A percentile compares a stretch with the other conserved stretches of the same genome.
Conservation (phyloP, 2,888 invertebrate species). For the Erebia epiphron region DNA sequence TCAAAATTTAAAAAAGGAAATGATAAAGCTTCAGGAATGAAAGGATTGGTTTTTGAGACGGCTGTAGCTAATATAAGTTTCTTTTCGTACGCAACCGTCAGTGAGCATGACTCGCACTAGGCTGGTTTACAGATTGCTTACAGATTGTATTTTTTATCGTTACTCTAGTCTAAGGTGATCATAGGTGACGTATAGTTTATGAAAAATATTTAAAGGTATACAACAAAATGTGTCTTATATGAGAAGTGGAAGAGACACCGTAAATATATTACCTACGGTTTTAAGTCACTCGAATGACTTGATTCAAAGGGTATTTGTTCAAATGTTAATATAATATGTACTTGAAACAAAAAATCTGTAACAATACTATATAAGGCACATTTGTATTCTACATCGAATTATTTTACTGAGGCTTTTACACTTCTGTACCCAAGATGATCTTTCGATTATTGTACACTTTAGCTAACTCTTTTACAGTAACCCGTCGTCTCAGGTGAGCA, state of each 20-base stretch:
- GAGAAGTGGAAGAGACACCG: slow-evolving; percentile 2
- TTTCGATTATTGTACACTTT: slow-evolving; percentile 13
- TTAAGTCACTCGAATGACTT: slow-evolving; percentile 3
- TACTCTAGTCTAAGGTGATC: neutral
- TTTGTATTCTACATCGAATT: slow-evolving; percentile 19
- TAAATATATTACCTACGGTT: slow-evolving; percentile 9
- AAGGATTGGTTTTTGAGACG: no score
- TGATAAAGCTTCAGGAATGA: no score
- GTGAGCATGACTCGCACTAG: no score
- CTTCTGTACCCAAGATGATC: slow-evolving; percentile 1
- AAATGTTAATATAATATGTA: neutral
- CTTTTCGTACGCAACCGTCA: no score
- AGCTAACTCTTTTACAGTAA: neutral
- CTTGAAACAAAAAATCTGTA: neutral
- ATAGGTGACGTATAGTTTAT: neutral
- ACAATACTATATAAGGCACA: neutral
- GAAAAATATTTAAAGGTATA: neutral
- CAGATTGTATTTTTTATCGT: neutral
- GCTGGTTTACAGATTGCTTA: neutral
- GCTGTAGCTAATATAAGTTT: no score
- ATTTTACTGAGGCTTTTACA: neutral
- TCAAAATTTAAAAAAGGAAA: no score
- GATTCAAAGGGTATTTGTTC: neutral
- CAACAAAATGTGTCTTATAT: neutral
- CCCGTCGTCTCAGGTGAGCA: no score